Conservation (phyloP, 92 coral and sea anemone genomes). For the Porites lobata region DNA sequence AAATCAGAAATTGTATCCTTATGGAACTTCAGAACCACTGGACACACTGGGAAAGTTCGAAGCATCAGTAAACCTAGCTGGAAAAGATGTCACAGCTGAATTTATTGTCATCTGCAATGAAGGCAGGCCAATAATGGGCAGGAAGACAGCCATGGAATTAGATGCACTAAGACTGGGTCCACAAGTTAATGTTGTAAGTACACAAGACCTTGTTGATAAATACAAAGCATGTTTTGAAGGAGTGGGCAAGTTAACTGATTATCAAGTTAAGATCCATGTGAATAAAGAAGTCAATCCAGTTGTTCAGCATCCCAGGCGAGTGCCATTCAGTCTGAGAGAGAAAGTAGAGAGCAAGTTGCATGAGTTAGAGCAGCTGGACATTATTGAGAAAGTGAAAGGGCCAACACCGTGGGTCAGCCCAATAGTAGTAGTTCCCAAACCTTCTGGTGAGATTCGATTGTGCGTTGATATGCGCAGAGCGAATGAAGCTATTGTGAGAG, state of each 20-base stretch:
- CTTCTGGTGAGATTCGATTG: conserved; percentile 37
- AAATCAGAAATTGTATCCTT: conserved; percentile 31
- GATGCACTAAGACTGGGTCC: background rate
- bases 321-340: conserved; percentile 45
- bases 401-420: conserved; percentile 44
- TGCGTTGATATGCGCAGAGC: conserved; percentile 35
- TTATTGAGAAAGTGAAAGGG: conserved; percentile 30
- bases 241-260: too few relatives aligned
- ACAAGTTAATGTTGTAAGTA: too few relatives aligned
- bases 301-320: conserved; percentile 41
- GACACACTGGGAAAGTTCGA: conserved; percentile 42
- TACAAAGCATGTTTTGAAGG: too few relatives aligned
- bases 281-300: conserved; percentile 7
- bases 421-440: conserved; percentile 38
- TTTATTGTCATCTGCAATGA: conserved; percentile 46
- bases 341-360: conserved; percentile 35
- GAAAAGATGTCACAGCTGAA: conserved; percentile 25
- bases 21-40: conserved; percentile 60
- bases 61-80: conserved; percentile 14
- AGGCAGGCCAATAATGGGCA: conserved; percentile 54
- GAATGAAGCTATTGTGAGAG: conserved; percentile 42
- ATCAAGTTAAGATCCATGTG: too few relatives aligned
- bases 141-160: conserved; percentile 53
- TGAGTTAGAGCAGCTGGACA: conserved; percentile 30
- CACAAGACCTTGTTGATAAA: too few relatives aligned